Evolutionary conservation across 2,797 vertebrate species (phyloP), one percentile per base, ranked within the genome.

Genomic region (Pelobates cultripes): DNA sequence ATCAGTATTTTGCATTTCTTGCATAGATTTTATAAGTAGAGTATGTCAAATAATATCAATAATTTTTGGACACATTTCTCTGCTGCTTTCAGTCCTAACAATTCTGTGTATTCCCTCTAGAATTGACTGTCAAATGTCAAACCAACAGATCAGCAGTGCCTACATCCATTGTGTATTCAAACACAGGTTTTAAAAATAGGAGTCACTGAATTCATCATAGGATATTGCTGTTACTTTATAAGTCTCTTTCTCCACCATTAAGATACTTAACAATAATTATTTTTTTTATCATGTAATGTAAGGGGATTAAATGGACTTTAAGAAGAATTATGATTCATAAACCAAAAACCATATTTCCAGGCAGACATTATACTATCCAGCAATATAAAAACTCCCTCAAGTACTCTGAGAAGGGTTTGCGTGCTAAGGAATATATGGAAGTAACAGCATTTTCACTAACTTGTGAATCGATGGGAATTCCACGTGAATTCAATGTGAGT

Each of bases 51-150:
- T 57, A 51, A 41, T 76, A 51, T 55, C 41, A 44, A 67, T 76
- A 75, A 73, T 51, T 28, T 28, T 28, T 28, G 28, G 28, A 28
- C 76, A 76, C 45, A 55, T 64, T 70, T 76, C 68, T 75, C 79
- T 76, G 68, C 55, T 71, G 64, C 73, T 70, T 74, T 67, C 67
- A 76, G 55, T 76, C 79, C 69, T 76, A 81, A 76, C 76, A 81
- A 81, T 81, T 81, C 66, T 71, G 73, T 71, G 71, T 81, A 71
- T 81, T 71, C 67, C 79, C 79, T 81, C 73, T 61, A 76, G 79
- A 76, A 68, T 75, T 76, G 66, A 43, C 73, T 81, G 79, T 81
- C 79, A 81, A 76, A 81, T 75, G 79, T 76, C 79, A 76, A 69
- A 47, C 67, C 44, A 71, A 71, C 67, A 64, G 43, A 76, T 71